Conservation (phyloP, 2,888 invertebrate species). For the Lasioglossum zephyrum region DNA sequence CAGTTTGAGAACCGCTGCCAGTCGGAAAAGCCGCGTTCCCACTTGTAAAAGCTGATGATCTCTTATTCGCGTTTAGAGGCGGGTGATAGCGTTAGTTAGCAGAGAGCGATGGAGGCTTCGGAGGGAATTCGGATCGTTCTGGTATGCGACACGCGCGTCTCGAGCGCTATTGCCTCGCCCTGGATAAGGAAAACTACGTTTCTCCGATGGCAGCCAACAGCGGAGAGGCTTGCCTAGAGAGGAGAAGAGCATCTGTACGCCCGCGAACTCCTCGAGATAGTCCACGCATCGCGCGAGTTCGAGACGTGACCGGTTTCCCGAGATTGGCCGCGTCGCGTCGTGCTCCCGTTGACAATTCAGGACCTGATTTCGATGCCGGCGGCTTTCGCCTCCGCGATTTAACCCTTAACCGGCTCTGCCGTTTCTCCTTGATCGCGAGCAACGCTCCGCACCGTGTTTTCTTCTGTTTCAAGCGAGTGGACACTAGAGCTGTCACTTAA, state of each 20-base stretch:
- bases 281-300: constrained; percentile 38
- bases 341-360: constrained; percentile 26
- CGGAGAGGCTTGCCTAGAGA: not conserved
- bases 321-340: constrained; percentile 12
- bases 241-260: constrained; percentile 27
- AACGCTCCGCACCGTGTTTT: not conserved
- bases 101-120: not conserved
- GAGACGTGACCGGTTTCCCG: constrained; percentile 41
- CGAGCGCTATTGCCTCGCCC: constrained; percentile 17
- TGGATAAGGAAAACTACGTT: constrained; percentile 44
- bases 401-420: constrained; percentile 30
- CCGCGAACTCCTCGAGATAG: constrained; percentile 22
- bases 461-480: not conserved
- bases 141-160: constrained; percentile 34
- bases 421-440: not conserved
- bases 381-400: constrained; percentile 13
- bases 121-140: constrained; percentile 27
- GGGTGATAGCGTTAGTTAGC: constrained; percentile 8
- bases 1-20: not conserved
- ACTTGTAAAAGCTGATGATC: not conserved
- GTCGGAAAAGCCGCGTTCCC: not conserved
- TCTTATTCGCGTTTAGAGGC: not conserved
- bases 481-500: too few species aligned
- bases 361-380: constrained; percentile 23
- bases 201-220: not conserved